phyloP scores from a whole-genome alignment of 2,888 invertebrate species.

The Drepanosiphum platanoidis region DNA sequence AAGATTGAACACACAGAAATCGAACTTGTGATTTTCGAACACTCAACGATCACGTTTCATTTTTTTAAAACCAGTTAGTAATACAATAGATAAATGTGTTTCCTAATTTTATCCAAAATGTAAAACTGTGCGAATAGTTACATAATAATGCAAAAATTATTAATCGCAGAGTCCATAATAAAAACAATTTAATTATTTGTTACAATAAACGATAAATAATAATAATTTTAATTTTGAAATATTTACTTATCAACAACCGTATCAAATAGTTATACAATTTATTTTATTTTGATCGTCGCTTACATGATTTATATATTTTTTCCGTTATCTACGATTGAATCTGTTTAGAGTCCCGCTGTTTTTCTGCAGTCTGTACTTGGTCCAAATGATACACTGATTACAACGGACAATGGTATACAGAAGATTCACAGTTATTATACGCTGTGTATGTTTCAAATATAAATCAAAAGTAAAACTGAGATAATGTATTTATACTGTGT shows the following conservation, averaged over 20 bases:
- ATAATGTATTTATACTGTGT: slow-evolving; percentile 1
- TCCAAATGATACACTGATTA: slow-evolving; percentile 44
- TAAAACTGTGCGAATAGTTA: too few relatives aligned
- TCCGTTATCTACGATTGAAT: slow-evolving; percentile 39
- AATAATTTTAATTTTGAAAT: slow-evolving; percentile 15
- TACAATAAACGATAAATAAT: not conserved
- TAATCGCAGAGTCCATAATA: too few relatives aligned
- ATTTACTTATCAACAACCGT: slow-evolving; percentile 12
- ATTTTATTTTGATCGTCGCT: slow-evolving; percentile 38
- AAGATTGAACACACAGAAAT: too few relatives aligned
- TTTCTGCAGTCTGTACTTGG: slow-evolving; percentile 35
- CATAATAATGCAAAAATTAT: too few relatives aligned
- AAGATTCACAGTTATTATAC: slow-evolving; percentile 49
- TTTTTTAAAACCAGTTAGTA: too few relatives aligned
- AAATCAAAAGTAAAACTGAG: slow-evolving; percentile 34
- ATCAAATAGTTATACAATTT: not conserved
- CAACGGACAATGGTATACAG: slow-evolving; percentile 20
- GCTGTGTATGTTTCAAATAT: slow-evolving; percentile 17
- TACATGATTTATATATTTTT: slow-evolving; percentile 38
- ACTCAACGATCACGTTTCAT: too few relatives aligned
- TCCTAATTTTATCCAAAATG: too few relatives aligned
- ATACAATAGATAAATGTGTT: too few relatives aligned
- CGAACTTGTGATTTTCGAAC: too few relatives aligned
- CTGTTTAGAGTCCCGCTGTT: slow-evolving; percentile 34
- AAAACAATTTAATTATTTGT: too few relatives aligned